Evolutionary conservation across 2,888 invertebrate species (phyloP), one percentile per base, ranked within the genome.

Genomic region (Stegophylla sp.): DNA sequence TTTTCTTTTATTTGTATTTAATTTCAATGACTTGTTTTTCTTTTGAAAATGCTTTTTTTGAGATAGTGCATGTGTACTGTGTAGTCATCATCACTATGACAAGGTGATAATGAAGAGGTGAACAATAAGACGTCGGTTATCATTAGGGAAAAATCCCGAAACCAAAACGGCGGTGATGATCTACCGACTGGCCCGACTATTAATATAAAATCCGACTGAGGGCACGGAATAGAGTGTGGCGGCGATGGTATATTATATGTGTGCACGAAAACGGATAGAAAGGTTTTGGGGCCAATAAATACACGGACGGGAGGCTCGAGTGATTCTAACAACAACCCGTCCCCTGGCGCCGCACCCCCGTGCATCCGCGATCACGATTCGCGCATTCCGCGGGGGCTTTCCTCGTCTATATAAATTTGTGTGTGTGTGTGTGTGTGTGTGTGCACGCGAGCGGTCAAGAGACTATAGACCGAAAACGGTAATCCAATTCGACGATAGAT

Each of bases 401-500:
- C 23, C 20, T 5, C 51, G 51, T n/a, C n/a, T 34, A n/a, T 7
- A 28, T 3, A 61, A 15, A 41, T 3, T 15, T 61, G 0, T 28
- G 5, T 61, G 4, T 28, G 12, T 61, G 15, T 4, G 61, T 28
- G 17, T 28, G 17, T 28, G 53, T n/a, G 20, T 23, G 20, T 28
- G 28, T 61, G 28, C 20, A 20, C 7, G 17, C n/a, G n/a, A n/a
- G 34, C 53, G 20, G 59, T n/a, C 59, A 45, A 56, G 56, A 77
- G 28, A 59, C 56, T 28, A 67, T 67, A 59, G 67, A 77, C 76
- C 3, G 34, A 56, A n/a, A n/a, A n/a, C n/a, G n/a, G 20, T 77
- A 77, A 77, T 77, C 56, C 56, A 43, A 67, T 77, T 73, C n/a
- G 56, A 28, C 61, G 61, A 73, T 73, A 73, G 73, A 73, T 73